Conservation (phyloP, 2,888 invertebrate genomes). For the Gastracanthus pulcherrimus region DNA sequence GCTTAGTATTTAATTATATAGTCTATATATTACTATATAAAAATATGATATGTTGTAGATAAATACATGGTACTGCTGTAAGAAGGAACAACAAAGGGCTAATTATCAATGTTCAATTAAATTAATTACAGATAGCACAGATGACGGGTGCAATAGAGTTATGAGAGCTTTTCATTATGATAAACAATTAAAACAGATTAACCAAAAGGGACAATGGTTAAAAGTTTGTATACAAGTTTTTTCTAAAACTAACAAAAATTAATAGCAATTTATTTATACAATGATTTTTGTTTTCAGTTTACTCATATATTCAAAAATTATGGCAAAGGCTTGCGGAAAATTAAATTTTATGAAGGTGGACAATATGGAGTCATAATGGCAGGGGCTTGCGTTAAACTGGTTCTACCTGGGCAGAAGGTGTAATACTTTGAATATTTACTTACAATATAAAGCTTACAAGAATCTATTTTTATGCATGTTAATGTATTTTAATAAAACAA, state of each 20-base stretch:
- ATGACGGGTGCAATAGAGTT: neutral
- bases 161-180: neutral
- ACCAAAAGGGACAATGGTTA: neutral
- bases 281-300: neutral
- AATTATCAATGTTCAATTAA: neutral
- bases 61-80: neutral
- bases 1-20: neutral
- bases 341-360: neutral
- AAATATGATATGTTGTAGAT: neutral
- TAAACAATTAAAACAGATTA: neutral
- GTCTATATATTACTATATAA: neutral
- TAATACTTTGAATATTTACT: too few relatives aligned
- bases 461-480: too few relatives aligned
- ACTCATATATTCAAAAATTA: constrained; percentile 1
- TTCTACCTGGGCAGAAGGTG: too few relatives aligned
- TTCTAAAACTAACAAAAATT: too few relatives aligned
- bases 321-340: neutral
- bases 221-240: neutral
- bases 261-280: neutral
- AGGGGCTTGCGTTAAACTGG: neutral
- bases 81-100: neutral
- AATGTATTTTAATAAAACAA: too few relatives aligned
- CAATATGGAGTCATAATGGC: neutral
- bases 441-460: neutral
- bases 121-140: neutral